A percentile compares a stretch with the other conserved stretches of the same genome.
These are phyloP conservation scores for Pollenia griseotomentosa DNA, from an alignment of 2,888 invertebrate species.

Conservation along the genomic window DNA sequence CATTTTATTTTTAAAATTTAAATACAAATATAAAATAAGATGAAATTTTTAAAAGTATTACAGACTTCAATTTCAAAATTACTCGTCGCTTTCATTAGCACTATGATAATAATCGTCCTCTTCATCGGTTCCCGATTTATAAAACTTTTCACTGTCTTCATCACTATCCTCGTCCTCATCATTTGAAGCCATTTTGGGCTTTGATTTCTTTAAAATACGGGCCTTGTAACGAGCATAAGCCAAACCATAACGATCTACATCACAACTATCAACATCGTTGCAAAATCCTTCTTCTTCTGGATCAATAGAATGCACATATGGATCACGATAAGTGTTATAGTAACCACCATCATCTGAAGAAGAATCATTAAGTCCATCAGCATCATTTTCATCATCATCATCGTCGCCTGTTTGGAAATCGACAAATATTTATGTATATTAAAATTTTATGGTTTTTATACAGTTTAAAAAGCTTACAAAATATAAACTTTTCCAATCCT, in stretches of 20 bases:
- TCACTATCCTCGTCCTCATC: conserved; percentile 51
- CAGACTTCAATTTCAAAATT: not conserved
- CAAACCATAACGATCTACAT: conserved; percentile 87
- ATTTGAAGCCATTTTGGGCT: conserved; percentile 68
- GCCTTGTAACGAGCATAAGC: conserved; percentile 89
- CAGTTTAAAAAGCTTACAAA: conserved; percentile 77
- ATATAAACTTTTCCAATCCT: conserved; percentile 85
- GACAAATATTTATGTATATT: not conserved
- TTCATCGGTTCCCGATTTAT: conserved; percentile 48
- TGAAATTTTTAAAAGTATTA: not conserved
- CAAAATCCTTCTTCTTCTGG: conserved; percentile 81
- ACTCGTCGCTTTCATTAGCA: conserved; percentile 60
- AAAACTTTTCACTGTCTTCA: conserved; percentile 16
- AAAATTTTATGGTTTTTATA: not conserved
- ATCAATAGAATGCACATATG: conserved; percentile 84
- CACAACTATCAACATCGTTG: conserved; percentile 84
- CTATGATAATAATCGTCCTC: conserved; percentile 67
- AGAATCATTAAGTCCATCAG: conserved; percentile 76
- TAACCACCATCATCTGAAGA: conserved; percentile 79
- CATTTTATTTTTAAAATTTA: not conserved
- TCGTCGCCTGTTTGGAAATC: conserved; percentile 64
- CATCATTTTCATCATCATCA: conserved; percentile 72
- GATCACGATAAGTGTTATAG: conserved; percentile 77
- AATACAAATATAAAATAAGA: not conserved
- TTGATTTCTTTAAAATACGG: conserved; percentile 80